Evolutionary conservation across 2,113 vertebrate genomes (phyloP).

Genomic region (Galeopterus variegatus): DNA sequence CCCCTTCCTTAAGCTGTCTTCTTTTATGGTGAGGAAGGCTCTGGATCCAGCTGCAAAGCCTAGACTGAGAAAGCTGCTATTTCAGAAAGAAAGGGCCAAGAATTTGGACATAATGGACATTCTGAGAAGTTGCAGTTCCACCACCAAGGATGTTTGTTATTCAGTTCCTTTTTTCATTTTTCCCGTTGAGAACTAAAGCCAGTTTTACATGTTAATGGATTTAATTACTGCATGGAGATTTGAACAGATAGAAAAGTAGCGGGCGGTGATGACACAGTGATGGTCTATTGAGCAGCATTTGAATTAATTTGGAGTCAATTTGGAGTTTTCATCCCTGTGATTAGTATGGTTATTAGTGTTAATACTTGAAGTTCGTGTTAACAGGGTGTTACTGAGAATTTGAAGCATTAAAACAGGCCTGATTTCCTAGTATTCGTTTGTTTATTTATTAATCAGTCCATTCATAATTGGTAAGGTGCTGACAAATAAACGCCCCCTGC

Average conservation of each 20-base stretch:
- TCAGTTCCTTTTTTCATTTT: conserved; percentile 82
- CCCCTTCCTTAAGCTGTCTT: neutral
- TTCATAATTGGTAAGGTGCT: conserved; percentile 68
- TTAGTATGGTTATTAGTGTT: conserved; percentile 85
- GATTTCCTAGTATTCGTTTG: conserved; percentile 78
- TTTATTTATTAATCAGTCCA: conserved; percentile 79
- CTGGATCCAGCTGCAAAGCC: neutral
- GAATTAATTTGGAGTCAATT: conserved; percentile 91
- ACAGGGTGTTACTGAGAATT: conserved; percentile 81
- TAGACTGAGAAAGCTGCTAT: neutral
- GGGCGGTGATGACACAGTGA: conserved; percentile 84
- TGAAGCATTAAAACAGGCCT: neutral
- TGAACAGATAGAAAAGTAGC: conserved; percentile 86
- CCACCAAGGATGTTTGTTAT: conserved; percentile 75
- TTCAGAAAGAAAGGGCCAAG: conserved; percentile 37
- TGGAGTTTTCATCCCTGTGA: conserved; percentile 76
- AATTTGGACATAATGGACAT: conserved; percentile 63
- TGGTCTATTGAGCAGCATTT: conserved; percentile 85
- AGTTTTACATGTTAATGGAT: conserved; percentile 90
- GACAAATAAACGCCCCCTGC: conserved; percentile 63
- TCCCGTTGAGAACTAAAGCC: conserved; percentile 84
- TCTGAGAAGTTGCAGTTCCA: conserved; percentile 79
- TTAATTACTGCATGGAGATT: conserved; percentile 88
- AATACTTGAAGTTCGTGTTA: conserved; percentile 83
- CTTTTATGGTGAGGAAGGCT: neutral